These are phyloP conservation scores for Hemibagrus guttatus DNA, from an alignment of 2,797 vertebrate genomes.

Conservation along the genomic window DNA sequence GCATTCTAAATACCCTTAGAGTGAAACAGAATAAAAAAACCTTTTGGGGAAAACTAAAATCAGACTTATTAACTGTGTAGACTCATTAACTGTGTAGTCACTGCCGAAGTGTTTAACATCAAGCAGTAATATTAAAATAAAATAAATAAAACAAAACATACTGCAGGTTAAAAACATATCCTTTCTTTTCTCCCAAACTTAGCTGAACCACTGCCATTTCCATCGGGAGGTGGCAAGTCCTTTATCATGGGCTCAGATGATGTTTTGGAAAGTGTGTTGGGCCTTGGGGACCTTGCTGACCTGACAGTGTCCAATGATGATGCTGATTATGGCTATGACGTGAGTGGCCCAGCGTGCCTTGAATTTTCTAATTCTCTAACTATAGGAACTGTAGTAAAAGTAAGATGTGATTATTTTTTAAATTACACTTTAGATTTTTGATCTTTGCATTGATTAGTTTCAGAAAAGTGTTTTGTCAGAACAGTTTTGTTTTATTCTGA, in stretches of 20 bases:
- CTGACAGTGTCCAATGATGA: conserved; percentile 97
- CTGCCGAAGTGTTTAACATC: background rate
- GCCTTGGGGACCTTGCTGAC: conserved; percentile 96
- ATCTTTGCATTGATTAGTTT: background rate
- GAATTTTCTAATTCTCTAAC: background rate
- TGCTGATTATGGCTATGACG: conserved; percentile 96
- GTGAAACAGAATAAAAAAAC: background rate
- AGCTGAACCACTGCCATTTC: conserved; percentile 95
- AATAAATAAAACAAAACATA: background rate
- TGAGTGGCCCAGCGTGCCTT: conserved; percentile 72
- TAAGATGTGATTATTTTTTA: background rate
- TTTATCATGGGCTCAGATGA: conserved; percentile 96
- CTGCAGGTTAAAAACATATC: background rate
- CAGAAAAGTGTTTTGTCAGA: background rate
- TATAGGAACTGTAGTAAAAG: background rate
- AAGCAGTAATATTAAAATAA: background rate
- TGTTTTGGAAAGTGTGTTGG: conserved; percentile 93
- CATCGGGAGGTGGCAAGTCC: conserved; percentile 90
- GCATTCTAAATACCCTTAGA: background rate
- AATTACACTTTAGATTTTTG: background rate
- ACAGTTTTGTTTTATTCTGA: background rate
- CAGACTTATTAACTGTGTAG: background rate
- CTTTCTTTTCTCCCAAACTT: conserved; percentile 68
- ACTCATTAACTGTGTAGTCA: background rate
- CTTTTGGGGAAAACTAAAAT: background rate